Base-by-base conservation (phyloP, 2,888 invertebrate species). In the Alitta virens region DNA sequence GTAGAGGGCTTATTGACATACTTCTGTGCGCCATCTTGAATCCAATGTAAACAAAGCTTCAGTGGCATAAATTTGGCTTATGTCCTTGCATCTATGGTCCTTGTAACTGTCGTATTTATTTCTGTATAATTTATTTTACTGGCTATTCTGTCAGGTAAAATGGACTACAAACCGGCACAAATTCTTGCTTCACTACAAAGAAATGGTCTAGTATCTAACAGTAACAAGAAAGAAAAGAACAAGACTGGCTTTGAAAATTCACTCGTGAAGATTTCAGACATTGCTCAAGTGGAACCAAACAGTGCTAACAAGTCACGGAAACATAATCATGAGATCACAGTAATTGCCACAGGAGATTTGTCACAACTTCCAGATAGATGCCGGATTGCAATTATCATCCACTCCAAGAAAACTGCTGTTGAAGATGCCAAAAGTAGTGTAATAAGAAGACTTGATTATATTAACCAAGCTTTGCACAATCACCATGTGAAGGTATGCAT, bases 341-440 rank as follows among this genome's bases (percentile, higher is more conserved):
- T 78, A 5, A 71, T 71, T 52, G 77, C 76, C 2, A 70, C 75
- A 14, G 77, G 78, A 18, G 77, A 77, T 63, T 69, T 76, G 24
- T 70, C 71, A 2, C 60, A 74, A n/a, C 71, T 72, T 5, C 77
- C 78, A n/a, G 77, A 78, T 61, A 66, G 75, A 51, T 76, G 74
- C 51, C 65, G 71, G 49, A 65, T 77, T 2, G 70, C 71, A 3
- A 67, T 77, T 7, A 69, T 65, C 59, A 70, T 76, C 16, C 65
- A 66, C 26, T 72, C 74, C 56, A 65, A 66, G 26, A 79, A 79
- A 62, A 74, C 74, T 33, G 72, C 71, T 63, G 73, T 71, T 5
- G 71, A 76, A 40, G 79, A 79, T 60, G 77, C 74, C 1, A 78
- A 78, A 65, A 76, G 74, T 55, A 79, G 79, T 63, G 72, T 78